Conservation (phyloP, 1,140 invertebrate genomes). For the Trialeurodes vaporariorum region DNA sequence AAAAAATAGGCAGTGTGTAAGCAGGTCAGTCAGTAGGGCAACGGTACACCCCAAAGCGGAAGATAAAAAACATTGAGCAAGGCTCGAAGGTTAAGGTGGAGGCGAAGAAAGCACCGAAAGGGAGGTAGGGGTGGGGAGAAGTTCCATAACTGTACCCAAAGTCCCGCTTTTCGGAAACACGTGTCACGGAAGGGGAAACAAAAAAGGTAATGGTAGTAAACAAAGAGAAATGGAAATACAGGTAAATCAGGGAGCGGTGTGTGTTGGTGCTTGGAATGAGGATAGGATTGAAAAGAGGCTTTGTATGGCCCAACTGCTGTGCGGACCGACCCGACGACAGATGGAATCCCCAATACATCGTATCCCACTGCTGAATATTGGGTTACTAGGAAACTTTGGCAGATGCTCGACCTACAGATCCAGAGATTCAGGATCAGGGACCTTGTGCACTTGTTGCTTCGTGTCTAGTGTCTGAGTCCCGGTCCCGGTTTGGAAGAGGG, state of each 20-base stretch:
- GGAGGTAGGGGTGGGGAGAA: too few relatives aligned
- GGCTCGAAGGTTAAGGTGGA: background rate
- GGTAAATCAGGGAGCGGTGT: background rate
- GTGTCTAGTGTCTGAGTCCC: too few relatives aligned
- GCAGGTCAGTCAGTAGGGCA: background rate
- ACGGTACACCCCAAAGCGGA: background rate
- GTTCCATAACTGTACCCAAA: too few relatives aligned
- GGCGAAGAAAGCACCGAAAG: background rate
- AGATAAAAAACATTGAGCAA: background rate
- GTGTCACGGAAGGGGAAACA: background rate
- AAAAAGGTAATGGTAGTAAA: too few relatives aligned
- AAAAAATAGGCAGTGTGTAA: background rate
- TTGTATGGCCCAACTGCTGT: too few relatives aligned
- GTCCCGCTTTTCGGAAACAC: background rate
- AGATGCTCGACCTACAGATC: background rate
- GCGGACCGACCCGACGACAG: background rate
- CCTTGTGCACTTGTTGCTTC: background rate
- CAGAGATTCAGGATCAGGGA: background rate
- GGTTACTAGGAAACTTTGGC: background rate
- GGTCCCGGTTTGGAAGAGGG: too few relatives aligned
- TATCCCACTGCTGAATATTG: too few relatives aligned
- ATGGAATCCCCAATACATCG: too few relatives aligned
- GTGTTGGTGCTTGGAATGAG: too few relatives aligned
- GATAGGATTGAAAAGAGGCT: too few relatives aligned
- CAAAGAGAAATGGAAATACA: background rate